A percentile compares a stretch with the other conserved stretches of the same genome.
phyloP scores from a whole-genome alignment of 2,113 vertebrate genomes.

The Spilogale gracilis region DNA sequence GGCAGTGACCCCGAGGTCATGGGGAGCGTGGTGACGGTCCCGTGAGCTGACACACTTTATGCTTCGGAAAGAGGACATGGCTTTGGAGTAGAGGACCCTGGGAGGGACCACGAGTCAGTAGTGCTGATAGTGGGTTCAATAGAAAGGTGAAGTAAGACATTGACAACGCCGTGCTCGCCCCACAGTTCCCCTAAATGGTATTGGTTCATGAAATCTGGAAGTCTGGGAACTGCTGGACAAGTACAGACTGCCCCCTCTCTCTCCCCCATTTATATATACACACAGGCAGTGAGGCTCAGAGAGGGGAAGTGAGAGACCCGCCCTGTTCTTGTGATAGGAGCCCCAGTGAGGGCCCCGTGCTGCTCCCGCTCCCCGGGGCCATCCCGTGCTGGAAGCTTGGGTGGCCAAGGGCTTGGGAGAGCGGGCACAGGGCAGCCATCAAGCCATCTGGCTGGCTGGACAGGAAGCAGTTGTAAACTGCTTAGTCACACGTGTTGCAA shows the following conservation, averaged over 20 bases:
- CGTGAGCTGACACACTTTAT: background rate
- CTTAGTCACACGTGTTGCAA: conserved; percentile 64
- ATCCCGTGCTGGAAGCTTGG: background rate
- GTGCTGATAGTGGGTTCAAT: background rate
- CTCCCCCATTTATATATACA: background rate
- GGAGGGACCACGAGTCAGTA: background rate
- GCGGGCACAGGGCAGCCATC: background rate
- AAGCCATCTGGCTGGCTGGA: conserved; percentile 69
- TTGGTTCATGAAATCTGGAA: background rate
- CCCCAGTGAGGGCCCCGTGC: background rate
- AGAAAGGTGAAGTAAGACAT: background rate
- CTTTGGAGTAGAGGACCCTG: background rate
- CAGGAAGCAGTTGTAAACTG: conserved; percentile 76
- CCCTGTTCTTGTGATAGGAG: background rate
- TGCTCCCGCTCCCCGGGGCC: background rate
- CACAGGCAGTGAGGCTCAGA: background rate
- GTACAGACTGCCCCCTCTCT: background rate
- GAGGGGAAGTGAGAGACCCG: background rate
- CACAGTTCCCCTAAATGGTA: background rate
- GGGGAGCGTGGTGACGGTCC: background rate
- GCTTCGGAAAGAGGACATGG: background rate
- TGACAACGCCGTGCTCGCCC: background rate
- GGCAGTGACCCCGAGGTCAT: background rate
- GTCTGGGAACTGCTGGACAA: background rate
- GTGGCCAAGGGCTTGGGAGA: background rate